These are phyloP conservation scores for Coenonympha glycerion DNA, from an alignment of 2,888 invertebrate genomes.

Conservation along the genomic window DNA sequence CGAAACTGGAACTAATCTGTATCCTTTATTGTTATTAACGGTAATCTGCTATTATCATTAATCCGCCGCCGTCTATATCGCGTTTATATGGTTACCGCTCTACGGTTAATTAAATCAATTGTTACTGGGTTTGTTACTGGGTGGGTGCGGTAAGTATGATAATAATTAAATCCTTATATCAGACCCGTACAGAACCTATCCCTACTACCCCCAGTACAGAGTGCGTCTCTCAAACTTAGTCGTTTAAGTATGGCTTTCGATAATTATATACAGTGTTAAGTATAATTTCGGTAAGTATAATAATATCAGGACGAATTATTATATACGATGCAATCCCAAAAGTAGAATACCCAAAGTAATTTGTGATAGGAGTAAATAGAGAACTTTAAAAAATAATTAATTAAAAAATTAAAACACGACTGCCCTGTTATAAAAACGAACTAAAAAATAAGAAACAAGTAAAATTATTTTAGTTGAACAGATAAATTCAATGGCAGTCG, in stretches of 20 bases:
- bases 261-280: too few species aligned
- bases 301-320: too few species aligned
- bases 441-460: too few species aligned
- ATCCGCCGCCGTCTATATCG: neutral
- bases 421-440: too few species aligned
- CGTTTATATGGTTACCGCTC: neutral
- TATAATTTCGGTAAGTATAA: too few species aligned
- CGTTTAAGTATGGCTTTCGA: neutral
- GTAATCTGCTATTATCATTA: slow-evolving; percentile 3
- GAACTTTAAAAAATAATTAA: too few species aligned
- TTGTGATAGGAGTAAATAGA: too few species aligned
- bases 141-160: slow-evolving; percentile 4
- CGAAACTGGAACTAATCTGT: neutral
- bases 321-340: too few species aligned
- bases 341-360: too few species aligned
- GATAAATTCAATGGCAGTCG: too few species aligned
- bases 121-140: neutral
- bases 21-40: neutral
- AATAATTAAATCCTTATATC: slow-evolving; percentile 5
- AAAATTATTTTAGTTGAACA: too few species aligned
- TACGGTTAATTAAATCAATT: slow-evolving; percentile 8
- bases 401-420: too few species aligned
- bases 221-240: neutral
- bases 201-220: neutral
- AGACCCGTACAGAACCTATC: neutral